Conservation (phyloP, 2,797 vertebrate genomes). For the Valencia hispanica region DNA sequence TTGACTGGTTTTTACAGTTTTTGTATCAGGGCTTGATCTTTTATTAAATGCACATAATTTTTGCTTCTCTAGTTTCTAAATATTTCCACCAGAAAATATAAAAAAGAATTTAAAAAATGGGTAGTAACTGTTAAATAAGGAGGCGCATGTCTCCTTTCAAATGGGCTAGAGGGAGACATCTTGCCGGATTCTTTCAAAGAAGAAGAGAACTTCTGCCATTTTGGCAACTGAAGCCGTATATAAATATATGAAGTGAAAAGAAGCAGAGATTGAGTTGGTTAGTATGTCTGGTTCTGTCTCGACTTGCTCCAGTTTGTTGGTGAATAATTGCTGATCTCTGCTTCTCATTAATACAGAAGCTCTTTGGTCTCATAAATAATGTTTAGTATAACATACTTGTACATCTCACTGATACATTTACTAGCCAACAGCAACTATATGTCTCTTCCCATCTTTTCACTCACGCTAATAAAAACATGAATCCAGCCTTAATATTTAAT, state of each 20-base stretch:
- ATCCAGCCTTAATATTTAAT: neutral
- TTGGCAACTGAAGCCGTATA: neutral
- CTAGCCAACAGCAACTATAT: neutral
- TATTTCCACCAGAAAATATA: no score
- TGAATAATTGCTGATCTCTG: constrained; percentile 48
- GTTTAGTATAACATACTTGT: constrained; percentile 6
- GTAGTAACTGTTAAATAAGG: no score
- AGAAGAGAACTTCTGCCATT: no score
- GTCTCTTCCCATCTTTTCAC: neutral
- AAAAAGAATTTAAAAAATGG: no score
- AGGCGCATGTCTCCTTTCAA: no score
- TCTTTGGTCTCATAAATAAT: constrained; percentile 26
- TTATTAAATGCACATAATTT: no score
- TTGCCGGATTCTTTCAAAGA: no score
- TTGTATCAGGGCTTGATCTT: no score
- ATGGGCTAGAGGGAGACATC: no score
- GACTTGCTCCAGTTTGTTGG: constrained; percentile 15
- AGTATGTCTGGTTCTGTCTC: constrained; percentile 6
- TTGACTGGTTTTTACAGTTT: no score
- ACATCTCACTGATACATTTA: neutral
- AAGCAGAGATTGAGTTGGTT: neutral
- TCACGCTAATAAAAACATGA: constrained; percentile 1
- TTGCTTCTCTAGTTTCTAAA: no score
- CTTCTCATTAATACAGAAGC: constrained; percentile 34
- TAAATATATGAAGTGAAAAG: neutral